Evolutionary conservation across 2,113 vertebrate species (phyloP), one percentile per base, ranked within the genome.

Genomic region (Heterotilapia buettikoferi): DNA sequence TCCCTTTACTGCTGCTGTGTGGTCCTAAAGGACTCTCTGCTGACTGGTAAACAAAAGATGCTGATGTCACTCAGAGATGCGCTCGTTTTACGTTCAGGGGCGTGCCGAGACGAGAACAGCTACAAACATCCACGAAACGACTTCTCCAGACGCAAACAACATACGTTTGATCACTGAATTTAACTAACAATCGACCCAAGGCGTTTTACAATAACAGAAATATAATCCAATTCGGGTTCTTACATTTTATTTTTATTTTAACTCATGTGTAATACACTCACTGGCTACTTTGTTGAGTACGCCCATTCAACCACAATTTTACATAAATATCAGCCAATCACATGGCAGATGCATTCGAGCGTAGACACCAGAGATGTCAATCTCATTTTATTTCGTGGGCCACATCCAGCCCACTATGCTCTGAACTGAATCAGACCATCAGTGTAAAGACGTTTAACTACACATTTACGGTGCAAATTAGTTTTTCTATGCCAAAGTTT

Each of bases 1-100:
- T 5, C 26, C 1, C 4, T 7, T 26, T 24, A 10, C 47, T 8
- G 68, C 68, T 12, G 53, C 14, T 3, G 4, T 4, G 10, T 19
- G 40, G 14, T 47, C 4, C 43, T 29, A 9, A 29, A 26, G 16
- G 24, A 11, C 43, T 29, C 36, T 19, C 14, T 29, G 6, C 43
- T 1, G 7, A n/a, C 29, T 3, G 3, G 31, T 87, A 92, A 90
- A 94, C 93, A 90, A 91, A 52, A 92, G 89, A 52, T 59, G 82
- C 26, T 89, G 89, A 92, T 19, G 94, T 94, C 63, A 93, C 16
- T 14, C 9, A 0, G 3, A 52, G 47, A 16, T 6, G 79, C 76
- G 18, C 71, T 95, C 6, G 66, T 59, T 92, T 88, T 84, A 29
- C 0, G 1, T 4, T 0, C 7, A 52, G 2, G 3, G 24, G 19